Evolutionary conservation across 1,140 invertebrate species (phyloP).

Genomic region (Zaprionus capensis): DNA sequence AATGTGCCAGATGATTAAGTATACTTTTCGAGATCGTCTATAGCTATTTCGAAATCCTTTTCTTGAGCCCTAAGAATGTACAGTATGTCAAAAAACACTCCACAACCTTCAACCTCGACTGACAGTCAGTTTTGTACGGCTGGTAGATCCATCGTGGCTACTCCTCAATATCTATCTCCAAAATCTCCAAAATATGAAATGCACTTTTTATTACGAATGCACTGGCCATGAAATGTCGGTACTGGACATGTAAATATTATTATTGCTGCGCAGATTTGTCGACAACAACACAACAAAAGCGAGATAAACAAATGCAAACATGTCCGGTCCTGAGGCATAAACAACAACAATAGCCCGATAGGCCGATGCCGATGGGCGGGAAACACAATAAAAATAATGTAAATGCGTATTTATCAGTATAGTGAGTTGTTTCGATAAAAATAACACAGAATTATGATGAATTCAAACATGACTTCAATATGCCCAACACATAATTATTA

Average conservation of each 20-base stretch:
- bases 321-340: slow-evolving; percentile 55
- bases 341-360: slow-evolving; percentile 42
- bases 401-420: not conserved
- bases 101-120: too few relatives aligned
- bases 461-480: slow-evolving; percentile 10
- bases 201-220: slow-evolving; percentile 21
- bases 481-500: slow-evolving; percentile 8
- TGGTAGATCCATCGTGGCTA: too few relatives aligned
- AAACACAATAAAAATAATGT: slow-evolving; percentile 23
- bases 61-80: too few relatives aligned
- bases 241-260: slow-evolving; percentile 64
- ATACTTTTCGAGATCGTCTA: too few relatives aligned
- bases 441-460: slow-evolving; percentile 14
- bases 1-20: too few relatives aligned
- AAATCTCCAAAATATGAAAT: not conserved
- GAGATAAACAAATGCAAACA: slow-evolving; percentile 62
- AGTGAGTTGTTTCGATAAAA: slow-evolving; percentile 28
- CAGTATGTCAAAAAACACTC: too few relatives aligned
- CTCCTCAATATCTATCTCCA: not conserved
- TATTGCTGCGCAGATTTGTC: slow-evolving; percentile 44
- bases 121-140: too few relatives aligned
- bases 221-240: slow-evolving; percentile 20
- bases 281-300: slow-evolving; percentile 37
- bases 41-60: too few relatives aligned
- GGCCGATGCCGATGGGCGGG: slow-evolving; percentile 38